These are phyloP conservation scores for Merops nubicus DNA, from an alignment of 2,113 vertebrate species.

Conservation along the genomic window DNA sequence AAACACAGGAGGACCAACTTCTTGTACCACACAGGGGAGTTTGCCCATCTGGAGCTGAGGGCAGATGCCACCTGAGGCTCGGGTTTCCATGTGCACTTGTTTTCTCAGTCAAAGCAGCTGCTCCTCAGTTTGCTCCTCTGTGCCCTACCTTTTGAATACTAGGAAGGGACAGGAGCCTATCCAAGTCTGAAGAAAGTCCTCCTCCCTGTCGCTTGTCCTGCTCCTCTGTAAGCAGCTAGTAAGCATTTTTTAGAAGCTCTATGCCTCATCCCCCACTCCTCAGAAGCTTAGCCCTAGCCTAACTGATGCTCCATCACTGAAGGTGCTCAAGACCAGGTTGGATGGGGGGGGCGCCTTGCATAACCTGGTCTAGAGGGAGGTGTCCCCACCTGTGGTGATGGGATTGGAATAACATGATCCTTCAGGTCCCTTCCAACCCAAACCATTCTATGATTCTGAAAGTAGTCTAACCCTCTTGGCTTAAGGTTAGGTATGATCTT, in stretches of 20 bases:
- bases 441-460: too few relatives aligned
- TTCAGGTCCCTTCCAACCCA: too few relatives aligned
- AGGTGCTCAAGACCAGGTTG: too few relatives aligned
- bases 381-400: too few relatives aligned
- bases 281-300: neutral
- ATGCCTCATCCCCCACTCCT: neutral
- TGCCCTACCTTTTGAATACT: neutral
- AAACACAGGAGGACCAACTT: neutral
- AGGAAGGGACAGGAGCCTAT: neutral
- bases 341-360: too few relatives aligned
- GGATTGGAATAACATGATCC: too few relatives aligned
- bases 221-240: neutral
- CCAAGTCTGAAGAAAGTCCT: neutral
- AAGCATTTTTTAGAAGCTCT: neutral
- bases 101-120: neutral
- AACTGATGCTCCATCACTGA: too few relatives aligned
- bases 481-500: neutral
- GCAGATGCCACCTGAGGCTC: neutral
- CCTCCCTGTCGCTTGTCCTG: neutral
- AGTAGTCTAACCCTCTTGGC: neutral
- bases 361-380: too few relatives aligned
- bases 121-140: neutral
- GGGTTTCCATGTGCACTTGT: neutral
- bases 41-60: neutral
- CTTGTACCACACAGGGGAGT: neutral